phyloP scores from a whole-genome alignment of 2,888 invertebrate species.

The Drosophila stalkeri region DNA sequence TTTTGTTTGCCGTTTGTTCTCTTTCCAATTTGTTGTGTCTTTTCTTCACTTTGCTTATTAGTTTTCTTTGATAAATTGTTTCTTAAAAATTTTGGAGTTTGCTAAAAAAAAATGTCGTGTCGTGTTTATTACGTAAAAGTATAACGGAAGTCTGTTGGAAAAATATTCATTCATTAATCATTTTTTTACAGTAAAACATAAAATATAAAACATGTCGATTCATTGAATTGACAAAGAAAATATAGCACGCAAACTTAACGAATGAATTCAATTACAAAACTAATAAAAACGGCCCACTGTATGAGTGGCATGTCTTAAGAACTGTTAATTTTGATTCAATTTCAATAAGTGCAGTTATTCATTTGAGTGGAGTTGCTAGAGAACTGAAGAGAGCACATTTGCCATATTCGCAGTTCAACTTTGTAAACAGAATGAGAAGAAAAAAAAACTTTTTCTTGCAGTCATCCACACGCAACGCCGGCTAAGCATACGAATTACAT shows the following conservation, averaged over 20 bases:
- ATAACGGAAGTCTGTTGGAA: slow-evolving; percentile 12
- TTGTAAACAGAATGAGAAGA: slow-evolving; percentile 4
- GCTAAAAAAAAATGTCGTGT: slow-evolving; percentile 7
- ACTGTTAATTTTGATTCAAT: neutral
- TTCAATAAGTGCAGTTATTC: slow-evolving; percentile 5
- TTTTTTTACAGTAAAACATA: slow-evolving; percentile 8
- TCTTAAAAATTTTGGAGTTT: slow-evolving; percentile 26
- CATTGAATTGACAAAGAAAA: neutral
- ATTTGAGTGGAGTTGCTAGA: neutral
- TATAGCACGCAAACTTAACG: neutral
- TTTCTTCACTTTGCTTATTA: slow-evolving; percentile 39
- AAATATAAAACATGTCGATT: slow-evolving; percentile 14
- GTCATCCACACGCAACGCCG: slow-evolving; percentile 24
- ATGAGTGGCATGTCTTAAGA: neutral
- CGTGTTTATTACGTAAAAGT: slow-evolving; percentile 16
- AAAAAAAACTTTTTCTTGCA: slow-evolving; percentile 6
- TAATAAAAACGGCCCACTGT: neutral
- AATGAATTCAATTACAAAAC: neutral
- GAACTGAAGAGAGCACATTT: neutral
- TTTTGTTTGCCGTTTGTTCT: slow-evolving; percentile 26
- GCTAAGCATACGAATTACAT: slow-evolving; percentile 9
- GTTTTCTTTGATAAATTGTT: slow-evolving; percentile 34
- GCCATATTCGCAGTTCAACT: neutral
- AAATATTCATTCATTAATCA: slow-evolving; percentile 18
- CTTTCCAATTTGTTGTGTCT: slow-evolving; percentile 1